Base-by-base conservation (phyloP, 1,140 invertebrate genomes). In the Eurosta solidaginis region DNA sequence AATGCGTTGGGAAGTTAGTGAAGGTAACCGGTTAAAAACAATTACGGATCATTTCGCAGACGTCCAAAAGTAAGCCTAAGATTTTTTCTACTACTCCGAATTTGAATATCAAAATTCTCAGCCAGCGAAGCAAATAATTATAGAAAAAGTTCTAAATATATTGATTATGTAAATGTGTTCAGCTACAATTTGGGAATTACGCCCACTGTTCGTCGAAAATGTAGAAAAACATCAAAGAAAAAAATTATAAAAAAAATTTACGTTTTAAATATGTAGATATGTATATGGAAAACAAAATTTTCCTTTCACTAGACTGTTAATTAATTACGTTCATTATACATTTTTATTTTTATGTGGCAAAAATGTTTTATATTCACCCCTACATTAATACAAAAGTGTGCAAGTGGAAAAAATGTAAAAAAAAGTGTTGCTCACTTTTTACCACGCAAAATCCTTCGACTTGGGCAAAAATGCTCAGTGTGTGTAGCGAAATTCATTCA, bases 111-210 rank as follows among this genome's bases (percentile, higher is more conserved):
- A 54, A 54, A 10, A 12, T 6, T 14, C 2, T 0, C 9, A 29
- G 12, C 50, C 22, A 54, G 22, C 20, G 25, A 3, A 27, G 2
- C 6, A 12, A 20, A 54, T n/a, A n/a, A n/a, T n/a, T 20, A 1
- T 14, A 42, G 59, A 22, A 27, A 10, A 68, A 68, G 20, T 52
- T 52, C 22, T 52, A 4, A 52, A 52, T 29, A 40, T 0, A 68
- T n/a, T 68, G 59, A 68, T 68, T 68, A 68, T 68, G 59, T 68
- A 68, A 68, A 68, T 40, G 59, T 68, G 59, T 33, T 17, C 59
- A 40, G 59, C 33, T 2, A 42, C n/a, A 68, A 20, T 68, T 9
- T 68, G 1, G 36, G 22, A 33, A 20, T 2, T 40, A 68, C 59
- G 59, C 59, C 59, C 59, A 68, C 59, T 42, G n/a, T 36, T 3